Base-by-base conservation (phyloP, 2,113 vertebrate species). In the Melanerpes formicivorus region DNA sequence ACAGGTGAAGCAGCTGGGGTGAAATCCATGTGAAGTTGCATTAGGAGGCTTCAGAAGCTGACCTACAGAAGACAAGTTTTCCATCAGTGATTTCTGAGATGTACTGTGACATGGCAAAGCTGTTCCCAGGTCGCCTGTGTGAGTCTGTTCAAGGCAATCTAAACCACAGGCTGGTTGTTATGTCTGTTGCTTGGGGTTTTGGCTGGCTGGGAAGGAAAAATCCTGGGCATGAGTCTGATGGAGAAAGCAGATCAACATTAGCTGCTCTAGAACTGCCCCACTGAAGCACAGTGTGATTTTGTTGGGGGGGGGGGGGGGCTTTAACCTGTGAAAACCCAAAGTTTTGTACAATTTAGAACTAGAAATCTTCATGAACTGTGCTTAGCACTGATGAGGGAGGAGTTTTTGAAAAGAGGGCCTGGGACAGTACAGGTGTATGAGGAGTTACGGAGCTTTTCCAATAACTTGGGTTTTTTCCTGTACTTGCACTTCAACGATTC, bases 21-120 rank as follows among this genome's bases (percentile, higher is more conserved):
- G 46, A 62, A 40, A 55, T 29, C 3, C 2, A 4, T 12, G 29
- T 34, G 27, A 21, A 74, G 32, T 5, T 17, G 17, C 0, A 0
- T 50, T 56, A 48, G 73, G 30, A 18, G 11, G 58, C 59, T 72
- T 77, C 25, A n/a, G 62, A 48, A 74, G 40, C 10, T 8, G 54
- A 16, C 52, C 58, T 34, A 52, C 26, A 56, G 71, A 42, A 63
- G 50, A 19, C 6, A 13, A 44, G 34, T 30, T 44, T 78, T 44
- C 48, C 11, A n/a, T 3, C 48, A 32, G 25, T 23, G 52, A 14
- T 50, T 10, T 2, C 4, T 12, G 8, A 56, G 30, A 27, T 30
- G 5, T 14, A 8, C 80, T 14, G 19, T 46, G 14, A 59, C 44
- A 44, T 4, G 10, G 4, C 55, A 37, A 52, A 73, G 84, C 6